Conservation (phyloP, 2,888 invertebrate species). For the Cosmia trapezina region DNA sequence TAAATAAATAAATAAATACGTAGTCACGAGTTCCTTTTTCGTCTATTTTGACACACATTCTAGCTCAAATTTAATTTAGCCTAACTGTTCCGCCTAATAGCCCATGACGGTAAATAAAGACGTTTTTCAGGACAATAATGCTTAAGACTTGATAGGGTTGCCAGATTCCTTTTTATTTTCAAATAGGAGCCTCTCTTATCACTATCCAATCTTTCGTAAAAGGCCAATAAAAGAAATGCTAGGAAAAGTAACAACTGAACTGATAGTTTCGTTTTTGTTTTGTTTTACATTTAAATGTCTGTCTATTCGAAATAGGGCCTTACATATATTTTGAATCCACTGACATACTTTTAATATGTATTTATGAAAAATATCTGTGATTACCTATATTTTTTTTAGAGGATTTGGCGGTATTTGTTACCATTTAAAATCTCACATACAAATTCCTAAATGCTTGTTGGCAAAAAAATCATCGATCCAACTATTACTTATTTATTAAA, state of each 20-base stretch:
- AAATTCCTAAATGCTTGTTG: not conserved
- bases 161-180: slow-evolving; percentile 30
- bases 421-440: not conserved
- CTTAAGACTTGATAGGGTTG: slow-evolving; percentile 50
- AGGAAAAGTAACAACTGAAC: not conserved
- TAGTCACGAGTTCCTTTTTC: not conserved
- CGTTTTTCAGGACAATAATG: slow-evolving; percentile 52
- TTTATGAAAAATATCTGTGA: not conserved
- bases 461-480: not conserved
- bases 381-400: not conserved
- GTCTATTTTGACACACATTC: slow-evolving; percentile 13
- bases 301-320: not conserved
- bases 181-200: slow-evolving; percentile 25
- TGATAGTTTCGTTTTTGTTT: not conserved
- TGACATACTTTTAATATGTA: not conserved
- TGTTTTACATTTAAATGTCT: slow-evolving; percentile 7
- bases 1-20: too few species aligned
- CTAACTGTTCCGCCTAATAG: slow-evolving; percentile 40
- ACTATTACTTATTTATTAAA: not conserved
- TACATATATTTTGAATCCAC: not conserved
- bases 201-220: slow-evolving; percentile 27
- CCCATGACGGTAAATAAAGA: slow-evolving; percentile 44
- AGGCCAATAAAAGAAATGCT: slow-evolving; percentile 35
- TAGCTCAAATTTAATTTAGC: slow-evolving; percentile 39
- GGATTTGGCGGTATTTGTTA: too few species aligned